A percentile compares a stretch with the other conserved stretches of the same genome.
Conservation (phyloP, 2,113 vertebrate genomes). For the Coptodon rendalli region DNA sequence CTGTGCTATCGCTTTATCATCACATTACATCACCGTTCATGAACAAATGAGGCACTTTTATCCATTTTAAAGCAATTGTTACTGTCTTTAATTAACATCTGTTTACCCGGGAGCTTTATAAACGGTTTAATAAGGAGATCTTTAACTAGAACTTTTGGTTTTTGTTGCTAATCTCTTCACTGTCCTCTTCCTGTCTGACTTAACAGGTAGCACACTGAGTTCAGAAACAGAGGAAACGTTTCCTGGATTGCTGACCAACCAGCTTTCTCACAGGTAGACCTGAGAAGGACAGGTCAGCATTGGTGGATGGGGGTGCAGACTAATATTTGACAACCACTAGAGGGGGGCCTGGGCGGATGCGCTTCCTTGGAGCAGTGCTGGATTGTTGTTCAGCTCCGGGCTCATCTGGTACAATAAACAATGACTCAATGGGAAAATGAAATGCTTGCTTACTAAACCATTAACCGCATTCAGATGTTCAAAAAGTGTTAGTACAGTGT, state of each 20-base stretch:
- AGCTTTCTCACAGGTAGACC: conserved; percentile 77
- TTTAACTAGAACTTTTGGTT: not conserved
- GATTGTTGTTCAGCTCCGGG: not conserved
- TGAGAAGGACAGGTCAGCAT: not conserved
- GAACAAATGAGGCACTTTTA: not conserved
- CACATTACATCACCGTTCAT: not conserved
- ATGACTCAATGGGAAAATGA: not conserved
- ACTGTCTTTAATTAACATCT: not conserved
- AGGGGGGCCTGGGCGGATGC: conserved; percentile 12
- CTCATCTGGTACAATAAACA: conserved; percentile 2
- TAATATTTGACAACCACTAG: conserved; percentile 68
- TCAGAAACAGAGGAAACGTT: conserved; percentile 79
- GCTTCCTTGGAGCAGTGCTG: not conserved
- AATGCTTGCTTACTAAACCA: conserved; percentile 15
- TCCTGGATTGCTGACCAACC: conserved; percentile 83
- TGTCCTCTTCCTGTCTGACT: not conserved
- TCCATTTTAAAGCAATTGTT: not conserved
- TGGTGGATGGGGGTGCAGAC: not conserved
- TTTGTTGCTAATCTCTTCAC: not conserved
- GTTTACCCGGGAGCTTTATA: not conserved
- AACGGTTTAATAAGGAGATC: not conserved
- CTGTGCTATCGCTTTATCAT: not conserved
- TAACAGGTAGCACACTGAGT: conserved; percentile 84
- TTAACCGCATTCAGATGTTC: conserved; percentile 7
- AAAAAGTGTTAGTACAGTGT: not conserved